These are phyloP conservation scores for Coracopsis vasa DNA, from an alignment of 2,113 vertebrate species.

Conservation along the genomic window DNA sequence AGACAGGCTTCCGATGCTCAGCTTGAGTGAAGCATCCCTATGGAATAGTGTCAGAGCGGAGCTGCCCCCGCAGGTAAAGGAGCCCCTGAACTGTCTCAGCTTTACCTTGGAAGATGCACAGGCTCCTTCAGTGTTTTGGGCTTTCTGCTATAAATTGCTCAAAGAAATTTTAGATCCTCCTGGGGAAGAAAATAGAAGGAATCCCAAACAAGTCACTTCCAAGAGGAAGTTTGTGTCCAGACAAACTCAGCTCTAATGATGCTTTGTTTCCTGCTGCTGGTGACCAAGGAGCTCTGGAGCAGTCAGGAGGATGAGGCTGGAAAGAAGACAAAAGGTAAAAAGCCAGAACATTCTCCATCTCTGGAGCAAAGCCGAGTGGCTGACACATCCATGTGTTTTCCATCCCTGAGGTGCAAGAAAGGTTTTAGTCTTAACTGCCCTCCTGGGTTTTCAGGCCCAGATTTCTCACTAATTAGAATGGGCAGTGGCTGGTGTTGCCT, in stretches of 20 bases:
- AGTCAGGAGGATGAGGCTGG: neutral
- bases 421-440: neutral
- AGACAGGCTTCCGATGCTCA: neutral
- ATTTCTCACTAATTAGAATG: neutral
- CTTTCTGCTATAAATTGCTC: neutral
- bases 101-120: neutral
- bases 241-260: neutral
- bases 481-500: neutral
- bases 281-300: neutral
- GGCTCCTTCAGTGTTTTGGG: neutral
- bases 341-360: neutral
- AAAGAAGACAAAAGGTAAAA: neutral
- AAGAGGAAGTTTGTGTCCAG: neutral
- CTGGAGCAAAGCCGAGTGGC: neutral
- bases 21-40: accelerated
- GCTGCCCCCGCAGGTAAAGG: accelerated
- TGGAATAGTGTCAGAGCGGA: accelerated
- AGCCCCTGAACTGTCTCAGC: neutral
- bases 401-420: neutral
- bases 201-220: neutral
- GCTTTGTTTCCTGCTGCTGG: neutral
- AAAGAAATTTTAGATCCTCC: neutral
- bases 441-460: neutral
- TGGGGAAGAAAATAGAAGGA: neutral
- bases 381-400: neutral